Evolutionary conservation across 2,113 vertebrate genomes (phyloP).

Genomic region (Gasterosteus aculeatus): DNA sequence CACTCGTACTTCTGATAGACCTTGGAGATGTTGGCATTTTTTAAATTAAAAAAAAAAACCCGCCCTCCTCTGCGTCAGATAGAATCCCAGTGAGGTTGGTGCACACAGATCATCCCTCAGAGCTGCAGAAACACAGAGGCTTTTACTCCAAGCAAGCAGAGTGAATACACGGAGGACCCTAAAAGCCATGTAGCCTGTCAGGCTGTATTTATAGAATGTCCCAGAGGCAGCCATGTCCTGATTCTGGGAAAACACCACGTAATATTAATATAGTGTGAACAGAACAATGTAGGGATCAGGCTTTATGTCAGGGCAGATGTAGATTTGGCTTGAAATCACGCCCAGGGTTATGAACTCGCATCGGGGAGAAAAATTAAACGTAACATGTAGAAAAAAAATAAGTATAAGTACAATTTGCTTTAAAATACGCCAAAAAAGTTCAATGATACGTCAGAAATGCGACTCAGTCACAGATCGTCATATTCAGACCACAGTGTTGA

Average conservation of each 20-base stretch:
- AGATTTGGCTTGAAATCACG: slow-evolving; percentile 60
- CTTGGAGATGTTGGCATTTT: slow-evolving; percentile 37
- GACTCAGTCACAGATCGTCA: not conserved
- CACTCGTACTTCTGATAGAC: slow-evolving; percentile 34
- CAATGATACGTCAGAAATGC: not conserved
- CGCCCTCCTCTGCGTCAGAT: slow-evolving; percentile 47
- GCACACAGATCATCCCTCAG: slow-evolving; percentile 64
- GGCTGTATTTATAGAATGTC: slow-evolving; percentile 78
- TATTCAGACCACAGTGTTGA: not conserved
- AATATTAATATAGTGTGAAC: slow-evolving; percentile 75
- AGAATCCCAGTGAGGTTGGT: slow-evolving; percentile 51
- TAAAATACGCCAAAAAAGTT: not conserved
- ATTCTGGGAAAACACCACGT: slow-evolving; percentile 73
- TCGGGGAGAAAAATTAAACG: slow-evolving; percentile 15
- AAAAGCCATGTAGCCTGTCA: slow-evolving; percentile 78
- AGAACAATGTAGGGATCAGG: slow-evolving; percentile 53
- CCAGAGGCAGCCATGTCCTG: slow-evolving; percentile 73
- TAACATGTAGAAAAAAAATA: not conserved
- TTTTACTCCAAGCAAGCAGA: slow-evolving; percentile 64
- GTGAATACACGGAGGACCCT: slow-evolving; percentile 63
- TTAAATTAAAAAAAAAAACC: slow-evolving; percentile 29
- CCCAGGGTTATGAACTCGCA: slow-evolving; percentile 39
- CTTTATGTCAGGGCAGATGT: slow-evolving; percentile 47
- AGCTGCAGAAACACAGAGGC: slow-evolving; percentile 61
- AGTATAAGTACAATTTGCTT: not conserved